Evolutionary conservation across 2,888 invertebrate species (phyloP).

Genomic region (Caenorhabditis sp.): DNA sequence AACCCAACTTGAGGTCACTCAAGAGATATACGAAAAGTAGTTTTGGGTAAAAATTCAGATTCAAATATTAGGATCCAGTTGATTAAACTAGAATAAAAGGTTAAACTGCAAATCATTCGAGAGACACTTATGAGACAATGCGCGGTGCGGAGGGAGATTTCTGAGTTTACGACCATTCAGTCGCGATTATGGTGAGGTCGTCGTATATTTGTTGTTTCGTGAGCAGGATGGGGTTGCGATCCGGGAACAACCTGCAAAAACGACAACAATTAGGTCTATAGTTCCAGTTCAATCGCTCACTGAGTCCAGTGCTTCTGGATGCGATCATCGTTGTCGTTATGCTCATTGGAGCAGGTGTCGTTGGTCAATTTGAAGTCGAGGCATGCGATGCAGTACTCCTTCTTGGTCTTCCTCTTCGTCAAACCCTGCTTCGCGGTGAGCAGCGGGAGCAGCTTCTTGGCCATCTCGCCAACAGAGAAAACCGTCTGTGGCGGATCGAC

Average conservation of each 20-base stretch:
- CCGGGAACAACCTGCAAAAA: background rate
- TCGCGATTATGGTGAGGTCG: background rate
- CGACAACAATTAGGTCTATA: background rate
- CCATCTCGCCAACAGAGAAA: constrained; percentile 9
- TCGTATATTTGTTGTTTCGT: background rate
- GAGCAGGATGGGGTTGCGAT: background rate
- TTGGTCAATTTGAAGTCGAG: constrained; percentile 1
- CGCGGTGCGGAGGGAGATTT: too few species aligned
- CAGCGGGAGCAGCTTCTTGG: background rate
- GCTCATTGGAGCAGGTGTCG: background rate
- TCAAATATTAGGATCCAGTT: too few species aligned
- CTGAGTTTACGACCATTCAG: background rate
- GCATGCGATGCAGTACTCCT: constrained; percentile 10
- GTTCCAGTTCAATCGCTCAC: background rate
- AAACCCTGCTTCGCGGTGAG: background rate
- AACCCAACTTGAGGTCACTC: too few species aligned
- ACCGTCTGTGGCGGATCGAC: background rate
- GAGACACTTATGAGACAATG: too few species aligned
- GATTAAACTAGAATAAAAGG: too few species aligned
- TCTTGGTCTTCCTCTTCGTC: background rate
- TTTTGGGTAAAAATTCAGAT: too few species aligned
- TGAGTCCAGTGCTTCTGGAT: background rate
- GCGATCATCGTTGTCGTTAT: constrained; percentile 8
- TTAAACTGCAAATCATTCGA: too few species aligned
- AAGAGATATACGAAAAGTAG: too few species aligned